A percentile compares a stretch with the other conserved stretches of the same genome.
phyloP scores from a whole-genome alignment of 2,797 vertebrate species.

The Smutsia temminckii region DNA sequence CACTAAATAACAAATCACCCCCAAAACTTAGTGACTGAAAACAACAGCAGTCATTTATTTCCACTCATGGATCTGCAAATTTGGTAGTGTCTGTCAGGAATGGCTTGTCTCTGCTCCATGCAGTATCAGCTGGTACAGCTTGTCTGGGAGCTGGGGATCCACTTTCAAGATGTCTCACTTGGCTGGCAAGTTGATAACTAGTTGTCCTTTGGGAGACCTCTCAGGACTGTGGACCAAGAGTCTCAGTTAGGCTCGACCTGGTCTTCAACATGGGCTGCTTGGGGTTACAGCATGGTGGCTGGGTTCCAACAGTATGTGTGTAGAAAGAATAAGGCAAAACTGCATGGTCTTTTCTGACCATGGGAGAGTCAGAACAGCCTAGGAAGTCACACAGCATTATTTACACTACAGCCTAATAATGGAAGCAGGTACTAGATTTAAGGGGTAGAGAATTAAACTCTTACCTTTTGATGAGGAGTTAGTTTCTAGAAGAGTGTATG shows the following conservation, averaged over 20 bases:
- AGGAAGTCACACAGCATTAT: not conserved
- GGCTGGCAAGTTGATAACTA: not conserved
- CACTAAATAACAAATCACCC: not conserved
- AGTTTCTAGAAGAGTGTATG: not conserved
- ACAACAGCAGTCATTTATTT: not conserved
- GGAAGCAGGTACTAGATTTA: not conserved
- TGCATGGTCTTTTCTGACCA: not conserved
- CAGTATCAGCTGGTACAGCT: not conserved
- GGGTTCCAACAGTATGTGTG: not conserved
- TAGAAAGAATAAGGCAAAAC: not conserved
- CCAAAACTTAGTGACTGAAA: not conserved
- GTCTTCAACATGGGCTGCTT: not conserved
- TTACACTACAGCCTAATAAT: not conserved
- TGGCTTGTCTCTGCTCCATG: not conserved
- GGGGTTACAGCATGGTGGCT: not conserved
- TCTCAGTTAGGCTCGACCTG: not conserved
- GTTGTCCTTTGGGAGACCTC: not conserved
- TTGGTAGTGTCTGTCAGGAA: not conserved
- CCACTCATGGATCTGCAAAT: not conserved
- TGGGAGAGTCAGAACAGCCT: not conserved
- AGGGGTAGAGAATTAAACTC: not conserved
- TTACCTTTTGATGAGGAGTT: not conserved
- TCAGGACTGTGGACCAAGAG: not conserved
- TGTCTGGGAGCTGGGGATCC: not conserved
- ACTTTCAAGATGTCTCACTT: not conserved